Evolutionary conservation across 2,113 vertebrate genomes (phyloP).

Genomic region (Vimba vimba): DNA sequence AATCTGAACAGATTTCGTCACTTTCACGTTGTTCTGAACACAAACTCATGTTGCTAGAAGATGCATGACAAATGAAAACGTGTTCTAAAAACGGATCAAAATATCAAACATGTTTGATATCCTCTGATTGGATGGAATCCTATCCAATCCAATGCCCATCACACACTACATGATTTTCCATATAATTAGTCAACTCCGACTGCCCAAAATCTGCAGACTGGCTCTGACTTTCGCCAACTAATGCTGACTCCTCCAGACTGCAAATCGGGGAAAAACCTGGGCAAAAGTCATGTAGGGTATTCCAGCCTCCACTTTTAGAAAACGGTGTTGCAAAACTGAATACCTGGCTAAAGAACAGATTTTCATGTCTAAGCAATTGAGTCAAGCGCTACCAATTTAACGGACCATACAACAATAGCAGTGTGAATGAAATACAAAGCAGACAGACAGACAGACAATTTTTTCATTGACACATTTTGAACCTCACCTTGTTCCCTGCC

Average conservation of each 20-base stretch:
- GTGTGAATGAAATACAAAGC: background rate
- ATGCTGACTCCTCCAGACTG: background rate
- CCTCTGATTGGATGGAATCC: no score
- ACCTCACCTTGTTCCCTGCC: conserved; percentile 81
- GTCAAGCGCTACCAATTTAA: conserved; percentile 2
- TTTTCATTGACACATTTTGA: conserved; percentile 30
- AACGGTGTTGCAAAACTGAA: background rate
- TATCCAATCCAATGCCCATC: no score
- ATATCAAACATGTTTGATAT: no score
- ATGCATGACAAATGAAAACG: background rate
- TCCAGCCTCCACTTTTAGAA: background rate
- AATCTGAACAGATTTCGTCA: background rate
- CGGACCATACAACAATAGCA: background rate
- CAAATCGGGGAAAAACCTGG: background rate
- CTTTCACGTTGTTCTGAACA: background rate
- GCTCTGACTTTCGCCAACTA: background rate
- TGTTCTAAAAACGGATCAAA: no score
- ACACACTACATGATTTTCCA: no score
- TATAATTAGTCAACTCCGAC: no score
- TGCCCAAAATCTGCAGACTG: background rate
- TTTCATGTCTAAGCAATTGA: background rate
- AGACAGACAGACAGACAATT: conserved; percentile 9
- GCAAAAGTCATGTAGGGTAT: background rate
- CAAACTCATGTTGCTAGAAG: background rate
- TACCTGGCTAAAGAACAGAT: background rate